Percentiles rank a stretch among this genome's conserved stretches.
Conservation (phyloP, 1,140 invertebrate genomes). For the Papilio aristodemus region DNA sequence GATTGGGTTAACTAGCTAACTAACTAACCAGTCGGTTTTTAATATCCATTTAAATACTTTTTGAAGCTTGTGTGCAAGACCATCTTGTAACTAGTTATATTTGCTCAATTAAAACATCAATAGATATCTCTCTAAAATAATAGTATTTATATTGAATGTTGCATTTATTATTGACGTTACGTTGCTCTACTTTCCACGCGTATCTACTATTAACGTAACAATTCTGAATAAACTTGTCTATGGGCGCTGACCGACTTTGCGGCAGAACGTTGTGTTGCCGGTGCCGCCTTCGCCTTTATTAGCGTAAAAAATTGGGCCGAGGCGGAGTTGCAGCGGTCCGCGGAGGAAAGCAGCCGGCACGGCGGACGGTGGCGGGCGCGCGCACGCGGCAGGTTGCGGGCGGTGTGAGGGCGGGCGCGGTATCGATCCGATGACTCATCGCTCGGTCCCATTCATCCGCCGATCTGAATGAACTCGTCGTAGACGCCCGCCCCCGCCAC, state of each 20-base stretch:
- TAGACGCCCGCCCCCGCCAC: constrained; percentile 42
- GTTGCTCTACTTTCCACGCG: constrained; percentile 10
- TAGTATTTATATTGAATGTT: background rate
- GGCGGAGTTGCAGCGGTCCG: constrained; percentile 42
- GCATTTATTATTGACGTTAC: constrained; percentile 1
- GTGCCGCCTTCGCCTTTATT: constrained; percentile 32
- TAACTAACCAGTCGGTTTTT: too few species aligned
- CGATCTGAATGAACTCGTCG: constrained; percentile 72
- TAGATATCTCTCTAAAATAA: too few species aligned
- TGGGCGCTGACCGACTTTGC: constrained; percentile 24
- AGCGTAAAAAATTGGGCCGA: constrained; percentile 38
- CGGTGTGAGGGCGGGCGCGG: constrained; percentile 36
- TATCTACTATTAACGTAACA: background rate
- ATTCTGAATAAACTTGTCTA: constrained; percentile 20
- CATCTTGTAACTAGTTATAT: too few species aligned
- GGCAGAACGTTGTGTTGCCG: background rate
- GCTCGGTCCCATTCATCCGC: constrained; percentile 72
- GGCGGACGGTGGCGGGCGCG: constrained; percentile 19
- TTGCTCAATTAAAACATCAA: too few species aligned
- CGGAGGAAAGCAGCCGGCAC: constrained; percentile 43
- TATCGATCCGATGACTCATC: constrained; percentile 75
- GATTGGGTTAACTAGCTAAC: too few species aligned
- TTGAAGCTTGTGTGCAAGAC: too few species aligned
- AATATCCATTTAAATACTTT: too few species aligned
- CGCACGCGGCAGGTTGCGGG: constrained; percentile 31